Evolutionary conservation across 2,888 invertebrate species (phyloP), one percentile per base, ranked within the genome.

Genomic region (Apomyelois bistriatella): DNA sequence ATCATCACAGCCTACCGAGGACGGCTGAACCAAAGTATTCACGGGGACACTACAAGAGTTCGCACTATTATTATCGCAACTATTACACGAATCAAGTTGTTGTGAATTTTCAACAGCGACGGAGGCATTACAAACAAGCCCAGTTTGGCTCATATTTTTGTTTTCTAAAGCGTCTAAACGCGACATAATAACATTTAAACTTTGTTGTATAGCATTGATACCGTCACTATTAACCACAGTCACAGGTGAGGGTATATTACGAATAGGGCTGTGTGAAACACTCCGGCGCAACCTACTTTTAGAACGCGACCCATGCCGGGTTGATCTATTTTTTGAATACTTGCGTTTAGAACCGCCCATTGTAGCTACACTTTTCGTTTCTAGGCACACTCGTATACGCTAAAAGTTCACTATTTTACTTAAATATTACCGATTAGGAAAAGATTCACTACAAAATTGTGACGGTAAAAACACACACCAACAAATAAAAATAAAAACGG

Each of bases 211-310:
- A 10, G 16, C 16, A 22, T 41, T 41, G 6, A 16, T 10, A 3
- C 15, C 17, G 17, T 17, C 17, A 17, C 41, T 17, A 17, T 17
- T 41, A 17, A 10, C 10, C 1, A n/a, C n/a, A n/a, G n/a, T 41
- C 12, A 2, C 17, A 16, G 41, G 17, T 17, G 10, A 41, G n/a
- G 17, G 41, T 41, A 9, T n/a, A 9, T 17, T 10, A 1, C 41
- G n/a, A 41, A n/a, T 1, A 8, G 41, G 41, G 4, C 41, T 41
- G 17, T 17, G 41, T 6, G 41, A 41, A 2, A 15, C 10, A 3
- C 17, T 41, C 41, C 41, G 16, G 41, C 41, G 41, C 41, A 41
- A 41, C 10, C 41, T 41, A 22, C 12, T 41, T 41, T 41, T 22
- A 41, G 41, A 41, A 17, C 41, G 41, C 17, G 41, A 41, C 41